Conservation (phyloP, 2,888 invertebrate genomes). For the Pediacus dermestoides region DNA sequence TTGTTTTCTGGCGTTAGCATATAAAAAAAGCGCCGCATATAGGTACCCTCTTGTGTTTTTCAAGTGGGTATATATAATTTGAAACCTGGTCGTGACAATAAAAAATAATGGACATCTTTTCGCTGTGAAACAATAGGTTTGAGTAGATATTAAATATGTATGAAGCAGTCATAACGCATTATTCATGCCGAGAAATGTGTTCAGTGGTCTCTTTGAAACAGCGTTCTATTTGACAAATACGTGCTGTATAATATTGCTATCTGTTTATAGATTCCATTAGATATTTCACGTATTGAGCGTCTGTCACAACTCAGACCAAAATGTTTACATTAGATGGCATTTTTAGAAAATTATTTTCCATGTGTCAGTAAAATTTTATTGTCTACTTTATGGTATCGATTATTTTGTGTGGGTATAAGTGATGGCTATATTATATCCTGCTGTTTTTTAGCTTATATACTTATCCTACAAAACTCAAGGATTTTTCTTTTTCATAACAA, state of each 20-base stretch:
- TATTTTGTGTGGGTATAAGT: too few species aligned
- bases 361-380: too few species aligned
- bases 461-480: too few species aligned
- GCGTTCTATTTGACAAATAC: slow-evolving; percentile 38
- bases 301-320: background rate
- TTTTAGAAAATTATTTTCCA: slow-evolving; percentile 2
- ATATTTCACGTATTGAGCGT: slow-evolving; percentile 36
- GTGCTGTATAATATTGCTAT: slow-evolving; percentile 38
- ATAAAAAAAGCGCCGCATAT: slow-evolving; percentile 1
- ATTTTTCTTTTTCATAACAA: too few species aligned
- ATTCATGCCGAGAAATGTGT: slow-evolving; percentile 35
- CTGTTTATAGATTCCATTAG: slow-evolving; percentile 41
- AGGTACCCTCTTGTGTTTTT: too few species aligned
- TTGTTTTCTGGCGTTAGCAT: slow-evolving; percentile 1
- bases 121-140: slow-evolving; percentile 29
- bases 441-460: too few species aligned
- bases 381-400: too few species aligned
- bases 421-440: too few species aligned
- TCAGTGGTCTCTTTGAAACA: slow-evolving; percentile 33
- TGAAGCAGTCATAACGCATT: slow-evolving; percentile 43
- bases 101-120: slow-evolving; percentile 26
- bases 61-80: too few species aligned
- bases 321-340: background rate
- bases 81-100: slow-evolving; percentile 10
- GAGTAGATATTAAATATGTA: slow-evolving; percentile 40